phyloP scores from a whole-genome alignment of 2,888 invertebrate genomes.

The Sphecodes monilicornis region DNA sequence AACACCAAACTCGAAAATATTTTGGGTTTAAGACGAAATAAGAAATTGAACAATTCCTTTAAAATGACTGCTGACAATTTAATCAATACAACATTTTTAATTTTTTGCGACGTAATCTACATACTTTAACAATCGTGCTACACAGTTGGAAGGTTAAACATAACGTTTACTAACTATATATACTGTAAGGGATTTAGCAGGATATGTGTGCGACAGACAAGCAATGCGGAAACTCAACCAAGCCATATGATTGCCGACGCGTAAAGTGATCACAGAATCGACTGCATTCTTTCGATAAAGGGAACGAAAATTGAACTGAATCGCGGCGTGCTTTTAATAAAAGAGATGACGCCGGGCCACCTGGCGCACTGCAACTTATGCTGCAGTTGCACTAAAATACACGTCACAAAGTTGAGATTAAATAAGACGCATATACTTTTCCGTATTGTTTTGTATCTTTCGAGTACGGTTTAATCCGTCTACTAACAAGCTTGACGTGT shows the following conservation, averaged over 20 bases:
- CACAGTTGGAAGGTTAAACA: background rate
- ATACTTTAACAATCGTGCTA: background rate
- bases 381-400: slow-evolving; percentile 9
- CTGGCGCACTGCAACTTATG: slow-evolving; percentile 31
- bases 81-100: too few species aligned
- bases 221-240: background rate
- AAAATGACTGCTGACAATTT: too few species aligned
- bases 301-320: slow-evolving; percentile 14
- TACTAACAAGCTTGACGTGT: background rate
- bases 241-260: background rate
- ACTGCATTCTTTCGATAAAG: slow-evolving; percentile 21
- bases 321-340: slow-evolving; percentile 41
- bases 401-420: slow-evolving; percentile 9
- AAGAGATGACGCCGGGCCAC: slow-evolving; percentile 33
- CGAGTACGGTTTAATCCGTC: background rate
- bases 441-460: background rate
- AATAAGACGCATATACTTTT: slow-evolving; percentile 8
- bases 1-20: background rate
- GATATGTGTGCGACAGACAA: too few species aligned
- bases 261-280: slow-evolving; percentile 22
- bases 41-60: too few species aligned
- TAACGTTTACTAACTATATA: background rate
- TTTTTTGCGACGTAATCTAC: too few species aligned
- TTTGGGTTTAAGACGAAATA: too few species aligned
- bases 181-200: background rate